These are phyloP conservation scores for Drosophila nr. perissopoda DNA, from an alignment of 2,888 invertebrate species.

Conservation along the genomic window DNA sequence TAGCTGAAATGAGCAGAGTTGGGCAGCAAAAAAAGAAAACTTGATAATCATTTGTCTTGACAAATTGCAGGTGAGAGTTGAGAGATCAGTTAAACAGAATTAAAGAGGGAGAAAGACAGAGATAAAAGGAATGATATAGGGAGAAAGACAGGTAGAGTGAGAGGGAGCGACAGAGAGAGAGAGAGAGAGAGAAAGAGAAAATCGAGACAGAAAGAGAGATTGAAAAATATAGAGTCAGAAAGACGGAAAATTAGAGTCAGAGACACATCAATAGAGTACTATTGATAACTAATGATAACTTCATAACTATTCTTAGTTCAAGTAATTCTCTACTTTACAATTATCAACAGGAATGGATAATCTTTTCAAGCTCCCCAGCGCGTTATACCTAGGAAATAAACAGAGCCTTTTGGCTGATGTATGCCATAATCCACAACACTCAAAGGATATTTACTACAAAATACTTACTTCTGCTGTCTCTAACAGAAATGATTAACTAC, in stretches of 20 bases:
- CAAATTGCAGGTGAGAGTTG: slow-evolving; percentile 17
- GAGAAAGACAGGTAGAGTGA: neutral
- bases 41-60: slow-evolving; percentile 19
- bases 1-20: slow-evolving; percentile 1
- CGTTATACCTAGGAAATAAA: neutral
- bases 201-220: neutral
- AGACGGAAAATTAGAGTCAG: neutral
- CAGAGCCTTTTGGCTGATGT: neutral
- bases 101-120: neutral
- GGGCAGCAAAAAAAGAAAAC: neutral
- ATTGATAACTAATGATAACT: neutral
- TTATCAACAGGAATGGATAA: neutral
- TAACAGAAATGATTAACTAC: slow-evolving; percentile 65
- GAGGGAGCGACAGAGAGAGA: too few species aligned
- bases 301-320: neutral
- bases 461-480: slow-evolving; percentile 1
- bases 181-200: too few species aligned
- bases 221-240: neutral
- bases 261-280: neutral
- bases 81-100: neutral
- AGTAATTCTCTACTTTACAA: neutral
- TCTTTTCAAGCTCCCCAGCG: neutral
- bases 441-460: slow-evolving; percentile 2
- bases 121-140: neutral
- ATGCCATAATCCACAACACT: neutral